phyloP scores from a whole-genome alignment of 1,140 invertebrate genomes.

The Calosoma granatense region DNA sequence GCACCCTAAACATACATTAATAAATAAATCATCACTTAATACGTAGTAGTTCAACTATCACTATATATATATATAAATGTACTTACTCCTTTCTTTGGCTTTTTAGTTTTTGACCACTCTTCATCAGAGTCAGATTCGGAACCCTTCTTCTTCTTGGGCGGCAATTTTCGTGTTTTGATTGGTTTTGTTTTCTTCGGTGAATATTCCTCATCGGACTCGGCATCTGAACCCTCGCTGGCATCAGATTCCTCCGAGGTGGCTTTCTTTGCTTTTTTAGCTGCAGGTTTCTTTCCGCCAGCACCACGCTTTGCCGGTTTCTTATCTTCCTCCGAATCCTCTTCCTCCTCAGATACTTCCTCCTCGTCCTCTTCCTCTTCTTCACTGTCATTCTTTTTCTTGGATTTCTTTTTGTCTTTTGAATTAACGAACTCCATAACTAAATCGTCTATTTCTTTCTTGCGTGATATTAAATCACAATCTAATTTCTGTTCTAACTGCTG shows the following conservation, averaged over 20 bases:
- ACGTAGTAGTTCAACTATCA: no score
- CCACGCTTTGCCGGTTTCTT: slow-evolving; percentile 51
- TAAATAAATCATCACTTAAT: slow-evolving; percentile 7
- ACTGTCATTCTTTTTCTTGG: slow-evolving; percentile 41
- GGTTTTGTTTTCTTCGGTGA: slow-evolving; percentile 50
- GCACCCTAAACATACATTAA: slow-evolving; percentile 11
- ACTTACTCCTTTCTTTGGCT: slow-evolving; percentile 30
- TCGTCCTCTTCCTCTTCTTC: slow-evolving; percentile 50
- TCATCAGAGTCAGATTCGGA: slow-evolving; percentile 66
- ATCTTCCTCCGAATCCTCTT: slow-evolving; percentile 43
- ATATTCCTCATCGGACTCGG: slow-evolving; percentile 58
- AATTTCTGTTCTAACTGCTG: slow-evolving; percentile 75
- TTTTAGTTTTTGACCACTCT: slow-evolving; percentile 60
- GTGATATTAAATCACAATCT: slow-evolving; percentile 58
- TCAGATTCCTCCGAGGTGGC: slow-evolving; percentile 49
- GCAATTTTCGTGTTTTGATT: slow-evolving; percentile 33
- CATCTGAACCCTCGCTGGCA: slow-evolving; percentile 47
- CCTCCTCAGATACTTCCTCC: slow-evolving; percentile 46
- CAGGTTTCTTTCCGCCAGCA: slow-evolving; percentile 42
- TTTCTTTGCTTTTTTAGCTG: slow-evolving; percentile 46
- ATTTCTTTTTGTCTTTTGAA: slow-evolving; percentile 43
- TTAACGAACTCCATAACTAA: slow-evolving; percentile 69
- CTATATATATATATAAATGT: slow-evolving; percentile 12
- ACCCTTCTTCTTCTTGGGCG: slow-evolving; percentile 55
- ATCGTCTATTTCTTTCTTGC: slow-evolving; percentile 76